Evolutionary conservation across 2,113 vertebrate species (phyloP), one percentile per base, ranked within the genome.

Genomic region (Pterocles burchelli): DNA sequence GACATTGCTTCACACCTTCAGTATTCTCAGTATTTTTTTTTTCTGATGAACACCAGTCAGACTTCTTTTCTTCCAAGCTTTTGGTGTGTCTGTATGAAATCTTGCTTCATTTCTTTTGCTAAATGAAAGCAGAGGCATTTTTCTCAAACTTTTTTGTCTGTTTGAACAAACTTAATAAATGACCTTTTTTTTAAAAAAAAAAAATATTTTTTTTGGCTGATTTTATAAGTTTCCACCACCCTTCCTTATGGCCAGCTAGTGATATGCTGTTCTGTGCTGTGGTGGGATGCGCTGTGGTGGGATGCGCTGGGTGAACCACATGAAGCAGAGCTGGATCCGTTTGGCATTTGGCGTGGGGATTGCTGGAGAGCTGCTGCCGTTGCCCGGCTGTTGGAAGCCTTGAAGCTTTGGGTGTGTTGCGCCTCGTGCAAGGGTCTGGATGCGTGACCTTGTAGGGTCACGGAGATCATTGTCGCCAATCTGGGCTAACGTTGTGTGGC

Each of bases 391-490:
- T 7, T 31, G 55, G 31, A 31, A 8, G 52, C 45, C 83, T 25
- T 3, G 2, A 11, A 33, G 84, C 55, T 36, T 9, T 19, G 54
- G 7, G 28, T 2, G 17, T 3, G 13, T 18, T 25, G 34, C 8
- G 2, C 43, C 25, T 49, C 66, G 17, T 20, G 43, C 58, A 13
- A 10, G 17, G 51, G 43, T 31, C 34, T 57, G 2, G 1, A 4
- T 21, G n/a, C 3, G 31, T 7, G 45, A 31, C 45, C 52, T 58
- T 12, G 34, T 8, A 21, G 41, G 67, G 49, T 41, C 41, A 7
- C 2, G 4, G 45, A 57, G 75, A 31, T 34, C 2, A 8, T 38
- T 2, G 1, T 16, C n/a, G 41, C 18, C 0, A 29, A 6, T 55
- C 54, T 36, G 1, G 2, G 15, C 48, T 38, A 55, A 19, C 6